Base-by-base conservation (phyloP, 2,113 vertebrate species). In the Nestor notabilis region DNA sequence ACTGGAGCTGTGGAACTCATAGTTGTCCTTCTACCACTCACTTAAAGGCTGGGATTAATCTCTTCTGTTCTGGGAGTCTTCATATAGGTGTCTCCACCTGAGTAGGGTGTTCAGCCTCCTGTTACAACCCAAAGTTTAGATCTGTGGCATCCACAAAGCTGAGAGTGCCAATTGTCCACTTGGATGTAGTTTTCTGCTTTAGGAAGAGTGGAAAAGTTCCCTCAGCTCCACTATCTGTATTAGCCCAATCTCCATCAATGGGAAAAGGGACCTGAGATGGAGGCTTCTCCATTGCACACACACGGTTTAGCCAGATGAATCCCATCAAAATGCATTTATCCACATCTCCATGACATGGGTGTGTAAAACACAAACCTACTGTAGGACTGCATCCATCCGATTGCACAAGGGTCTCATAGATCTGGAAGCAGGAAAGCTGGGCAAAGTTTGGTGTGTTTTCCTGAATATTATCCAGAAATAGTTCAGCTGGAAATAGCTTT, bases 301-400 rank as follows among this genome's bases (percentile, higher is more conserved):
- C 3, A 3, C 4, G 0, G 0, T 85, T 82, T 24, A 79, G 13
- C 41, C 28, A 44, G 47, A 80, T 13, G 41, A 63, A 71, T 68
- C n/a, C 61, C 15, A 20, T 43, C 25, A 41, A 68, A 93, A 58
- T 0, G 1, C 9, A 18, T 69, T 72, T 44, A 41, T 24, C 27
- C 29, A 19, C 11, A 17, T 68, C 13, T 87, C 31, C 21, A 18
- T 6, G 15, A 17, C 2, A 5, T 3, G 19, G 7, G 11, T 16
- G 6, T 31, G 11, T 47, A 68, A 72, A 93, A 44, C 18, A 75
- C 24, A 24, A 58, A 31, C 19, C 9, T 81, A 16, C 37, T 53
- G 11, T 10, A n/a, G 41, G 72, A 63, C 1, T 5, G 1, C 24
- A 55, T 29, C 21, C 7, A 1, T 28, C 17, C 41, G 17, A 12